Conservation (phyloP, 2,888 invertebrate genomes). For the Tiphia femorata region DNA sequence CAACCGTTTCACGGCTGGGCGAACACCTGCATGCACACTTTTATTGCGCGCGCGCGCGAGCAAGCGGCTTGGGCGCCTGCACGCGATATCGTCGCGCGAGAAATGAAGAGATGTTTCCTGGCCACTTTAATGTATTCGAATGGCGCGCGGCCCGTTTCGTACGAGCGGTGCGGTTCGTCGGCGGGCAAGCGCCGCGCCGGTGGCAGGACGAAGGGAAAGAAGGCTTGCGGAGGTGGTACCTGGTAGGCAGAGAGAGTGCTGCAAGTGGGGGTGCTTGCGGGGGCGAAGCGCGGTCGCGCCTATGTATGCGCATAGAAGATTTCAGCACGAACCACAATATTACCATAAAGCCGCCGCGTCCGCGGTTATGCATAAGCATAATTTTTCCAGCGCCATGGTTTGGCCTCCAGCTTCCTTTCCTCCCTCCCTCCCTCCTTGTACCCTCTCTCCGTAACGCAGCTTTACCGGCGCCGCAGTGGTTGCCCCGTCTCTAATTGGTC, state of each 20-base stretch:
- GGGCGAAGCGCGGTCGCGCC: slow-evolving; percentile 46
- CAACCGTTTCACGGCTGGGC: slow-evolving; percentile 5
- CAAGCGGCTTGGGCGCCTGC: slow-evolving; percentile 12
- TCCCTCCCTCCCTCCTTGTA: too few relatives aligned
- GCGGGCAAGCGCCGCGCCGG: slow-evolving; percentile 7
- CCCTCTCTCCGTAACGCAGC: slow-evolving; percentile 51
- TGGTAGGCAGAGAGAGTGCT: too few relatives aligned
- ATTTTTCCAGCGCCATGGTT: slow-evolving; percentile 58
- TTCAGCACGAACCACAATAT: slow-evolving; percentile 63
- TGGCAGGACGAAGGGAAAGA: too few relatives aligned
- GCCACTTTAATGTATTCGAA: slow-evolving; percentile 62
- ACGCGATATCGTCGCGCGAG: slow-evolving; percentile 25
- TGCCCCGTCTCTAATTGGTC: slow-evolving; percentile 63
- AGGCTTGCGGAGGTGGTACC: too few relatives aligned
- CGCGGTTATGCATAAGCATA: slow-evolving; percentile 65
- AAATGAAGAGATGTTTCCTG: slow-evolving; percentile 57
- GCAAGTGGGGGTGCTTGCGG: too few relatives aligned
- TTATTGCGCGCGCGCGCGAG: slow-evolving; percentile 13
- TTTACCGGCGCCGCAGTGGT: slow-evolving; percentile 47
- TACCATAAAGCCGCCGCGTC: slow-evolving; percentile 65
- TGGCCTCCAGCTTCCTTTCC: too few relatives aligned
- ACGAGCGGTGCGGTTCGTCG: slow-evolving; percentile 27
- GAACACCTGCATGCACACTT: slow-evolving; percentile 20
- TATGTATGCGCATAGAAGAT: slow-evolving; percentile 62
- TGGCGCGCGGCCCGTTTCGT: slow-evolving; percentile 24